Evolutionary conservation across 1,140 invertebrate genomes (phyloP).

Genomic region (Anastrepha obliqua): DNA sequence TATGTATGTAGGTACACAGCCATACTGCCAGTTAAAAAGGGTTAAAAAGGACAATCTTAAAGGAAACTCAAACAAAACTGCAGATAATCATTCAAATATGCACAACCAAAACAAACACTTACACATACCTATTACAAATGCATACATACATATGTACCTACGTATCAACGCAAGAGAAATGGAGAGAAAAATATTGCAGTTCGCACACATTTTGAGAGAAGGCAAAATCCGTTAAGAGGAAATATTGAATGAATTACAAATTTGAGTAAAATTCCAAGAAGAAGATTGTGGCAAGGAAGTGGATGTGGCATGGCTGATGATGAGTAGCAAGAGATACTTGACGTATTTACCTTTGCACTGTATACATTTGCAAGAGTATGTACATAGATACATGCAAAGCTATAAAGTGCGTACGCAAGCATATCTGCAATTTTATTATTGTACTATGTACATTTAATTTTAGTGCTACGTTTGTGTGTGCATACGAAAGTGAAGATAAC

Average conservation of each 20-base stretch:
- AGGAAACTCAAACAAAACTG: conserved; percentile 11
- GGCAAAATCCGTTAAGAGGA: not conserved
- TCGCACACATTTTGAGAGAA: not conserved
- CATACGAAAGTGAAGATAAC: conserved; percentile 43
- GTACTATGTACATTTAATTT: not conserved
- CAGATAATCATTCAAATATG: not conserved
- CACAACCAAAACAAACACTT: not conserved
- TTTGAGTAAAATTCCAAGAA: conserved; percentile 14
- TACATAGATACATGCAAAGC: not conserved
- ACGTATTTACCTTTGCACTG: not conserved
- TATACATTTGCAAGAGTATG: not conserved
- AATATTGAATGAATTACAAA: conserved; percentile 49
- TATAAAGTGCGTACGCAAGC: conserved; percentile 37
- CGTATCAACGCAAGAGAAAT: not conserved
- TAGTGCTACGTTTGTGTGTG: not conserved
- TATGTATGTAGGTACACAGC: too few species aligned
- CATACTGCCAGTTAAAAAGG: not conserved
- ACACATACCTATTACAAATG: too few species aligned
- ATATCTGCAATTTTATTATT: conserved; percentile 1
- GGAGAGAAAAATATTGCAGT: conserved; percentile 23
- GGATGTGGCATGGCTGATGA: not conserved
- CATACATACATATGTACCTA: too few species aligned
- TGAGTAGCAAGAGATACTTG: conserved; percentile 26
- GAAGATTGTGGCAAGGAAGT: conserved; percentile 37
- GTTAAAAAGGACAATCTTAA: conserved; percentile 35